Base-by-base conservation (phyloP, 2,797 vertebrate genomes). In the Hozukius guyotensis region DNA sequence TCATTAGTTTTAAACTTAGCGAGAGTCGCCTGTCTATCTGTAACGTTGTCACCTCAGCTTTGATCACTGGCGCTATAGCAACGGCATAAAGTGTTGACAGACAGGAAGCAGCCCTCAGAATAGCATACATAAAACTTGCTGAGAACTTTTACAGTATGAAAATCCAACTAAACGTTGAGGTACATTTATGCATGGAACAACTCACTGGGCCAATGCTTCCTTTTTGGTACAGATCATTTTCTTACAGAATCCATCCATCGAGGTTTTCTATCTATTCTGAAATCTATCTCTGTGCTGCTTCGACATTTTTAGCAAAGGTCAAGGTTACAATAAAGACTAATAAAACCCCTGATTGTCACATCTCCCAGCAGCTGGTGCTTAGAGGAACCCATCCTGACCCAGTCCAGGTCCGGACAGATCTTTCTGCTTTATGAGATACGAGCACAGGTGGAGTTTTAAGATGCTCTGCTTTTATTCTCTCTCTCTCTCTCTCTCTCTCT, bases 1-100 rank as follows among this genome's bases (percentile, higher is more conserved):
- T 84, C 78, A 67, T 88, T 85, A 79, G 77, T 75, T 73, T 31
- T 8, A 60, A 77, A 85, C 68, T 74, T 77, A 64, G 68, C 71
- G 64, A 56, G 38, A 60, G 32, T 20, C 56, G 18, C 22, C 16
- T 16, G 42, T 71, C 32, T 77, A 4, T 67, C 22, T 46, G 27
- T 24, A 24, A 24, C 52, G n/a, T 38, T 22, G 62, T 78, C 73
- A 60, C 53, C 66, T 76, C 67, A 12, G 18, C 80, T 73, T 57
- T 77, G 31, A 74, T 27, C 71, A 13, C 27, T 13, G 42, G 9
- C 4, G 55, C 78, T 63, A 27, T 31, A 27, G 64, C 60, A 73
- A 64, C 71, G 56, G 27, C 34, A 14, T 31, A 36, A 82, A 24
- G 80, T 59, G 66, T 59, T 80, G 69, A 65, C 27, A 63, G 66